Evolutionary conservation across 2,888 invertebrate species (phyloP), one percentile per base, ranked within the genome.

Genomic region (Amblyjoppa proteus): DNA sequence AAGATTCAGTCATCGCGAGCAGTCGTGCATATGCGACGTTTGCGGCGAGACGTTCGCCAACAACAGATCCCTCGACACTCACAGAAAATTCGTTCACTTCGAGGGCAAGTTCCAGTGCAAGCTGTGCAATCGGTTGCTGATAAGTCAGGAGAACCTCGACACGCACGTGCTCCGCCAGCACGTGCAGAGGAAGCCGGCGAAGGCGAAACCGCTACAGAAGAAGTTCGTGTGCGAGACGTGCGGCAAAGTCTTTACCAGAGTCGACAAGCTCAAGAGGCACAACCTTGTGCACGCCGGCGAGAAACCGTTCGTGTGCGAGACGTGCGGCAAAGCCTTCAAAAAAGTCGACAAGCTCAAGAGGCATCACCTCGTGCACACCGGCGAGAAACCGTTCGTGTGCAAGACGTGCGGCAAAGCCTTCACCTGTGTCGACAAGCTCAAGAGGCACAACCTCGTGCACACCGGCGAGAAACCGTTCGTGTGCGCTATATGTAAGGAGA

Each of bases 141-240:
- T 94, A 4, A 94, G 92, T 1, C 94, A 94, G 49, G 94, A 94
- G 77, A 94, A 94, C 68, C 92, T 95, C n/a, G 94, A 94, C 75
- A 92, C 92, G 51, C 94, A 94, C 74, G 90, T 94, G 88, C 64
- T 92, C 2, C 87, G 89, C 20, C 92, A 92, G 34, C 94, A 94
- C 85, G 92, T 92, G 78, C 51, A 73, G 6, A 73, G 69, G 16
- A 53, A 58, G 53, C 28, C 69, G 38, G 4, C n/a, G 3, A 78
- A 64, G 9, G 5, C 9, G 0, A 75, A 61, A n/a, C 34, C 6
- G 0, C 61, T 90, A 90, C 79, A 90, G 9, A 91, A 93, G 53
- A 91, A 90, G 28, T 91, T 90, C 0, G 90, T 93, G 0, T 95
- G 95, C 89, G 94, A 94, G 53, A 91, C 92, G 71, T 94, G 94